Conservation (phyloP, 1,140 invertebrate species). For the Andrena cerasifolii region DNA sequence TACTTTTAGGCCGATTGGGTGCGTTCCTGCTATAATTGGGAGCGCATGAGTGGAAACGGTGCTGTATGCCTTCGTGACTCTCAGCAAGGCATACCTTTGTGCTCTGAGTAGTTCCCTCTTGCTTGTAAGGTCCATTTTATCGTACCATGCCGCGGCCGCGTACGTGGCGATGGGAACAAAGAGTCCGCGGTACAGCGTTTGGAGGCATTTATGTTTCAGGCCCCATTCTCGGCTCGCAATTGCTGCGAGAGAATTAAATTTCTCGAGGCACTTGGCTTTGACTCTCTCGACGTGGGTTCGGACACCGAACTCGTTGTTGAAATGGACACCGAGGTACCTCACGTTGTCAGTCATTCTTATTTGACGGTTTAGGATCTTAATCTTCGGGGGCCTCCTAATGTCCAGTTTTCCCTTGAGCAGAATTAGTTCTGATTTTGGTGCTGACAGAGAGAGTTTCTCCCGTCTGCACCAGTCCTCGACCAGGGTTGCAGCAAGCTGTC, state of each 20-base stretch:
- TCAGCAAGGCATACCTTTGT: constrained; percentile 54
- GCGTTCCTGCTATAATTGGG: not conserved
- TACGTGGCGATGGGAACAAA: constrained; percentile 50
- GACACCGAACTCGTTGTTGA: too few relatives aligned
- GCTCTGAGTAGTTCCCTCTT: constrained; percentile 36
- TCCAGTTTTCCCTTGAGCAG: not conserved
- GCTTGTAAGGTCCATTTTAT: not conserved
- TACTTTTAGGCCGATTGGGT: not conserved
- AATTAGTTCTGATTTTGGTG: not conserved
- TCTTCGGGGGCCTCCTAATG: not conserved
- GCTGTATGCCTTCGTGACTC: constrained; percentile 60
- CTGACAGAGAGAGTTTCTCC: constrained; percentile 21
- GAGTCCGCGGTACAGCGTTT: constrained; percentile 39
- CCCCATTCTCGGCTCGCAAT: constrained; percentile 45
- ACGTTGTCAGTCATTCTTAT: not conserved
- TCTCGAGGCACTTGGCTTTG: not conserved
- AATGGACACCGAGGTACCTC: not conserved
- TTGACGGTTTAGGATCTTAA: not conserved
- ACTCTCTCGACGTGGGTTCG: not conserved
- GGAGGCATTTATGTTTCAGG: constrained; percentile 6
- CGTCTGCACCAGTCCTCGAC: constrained; percentile 55
- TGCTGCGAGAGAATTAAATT: constrained; percentile 37
- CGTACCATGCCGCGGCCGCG: constrained; percentile 48
- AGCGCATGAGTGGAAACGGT: not conserved
- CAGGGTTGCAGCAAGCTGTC: not conserved